These are phyloP conservation scores for Neotoma lepida DNA, from an alignment of 2,113 vertebrate species.

Conservation along the genomic window DNA sequence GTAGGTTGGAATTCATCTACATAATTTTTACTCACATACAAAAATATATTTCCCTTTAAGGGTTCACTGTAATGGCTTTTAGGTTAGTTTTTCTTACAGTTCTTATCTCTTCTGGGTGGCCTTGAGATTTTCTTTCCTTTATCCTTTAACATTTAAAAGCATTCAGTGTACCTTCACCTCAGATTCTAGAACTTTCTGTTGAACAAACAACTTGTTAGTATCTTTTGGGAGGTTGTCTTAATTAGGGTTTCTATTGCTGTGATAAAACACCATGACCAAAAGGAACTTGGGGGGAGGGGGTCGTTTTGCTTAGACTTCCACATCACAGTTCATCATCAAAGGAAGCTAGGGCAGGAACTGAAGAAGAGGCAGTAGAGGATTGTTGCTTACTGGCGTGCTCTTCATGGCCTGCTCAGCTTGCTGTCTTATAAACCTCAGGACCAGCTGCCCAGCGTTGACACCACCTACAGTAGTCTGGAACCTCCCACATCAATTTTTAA, in stretches of 20 bases:
- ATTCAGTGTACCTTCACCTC: not conserved
- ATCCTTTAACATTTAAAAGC: constrained; percentile 48
- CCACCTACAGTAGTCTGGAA: not conserved
- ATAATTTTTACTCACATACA: not conserved
- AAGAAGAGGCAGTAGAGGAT: not conserved
- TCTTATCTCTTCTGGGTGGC: not conserved
- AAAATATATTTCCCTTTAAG: not conserved
- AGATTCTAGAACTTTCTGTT: constrained; percentile 41
- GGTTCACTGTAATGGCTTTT: constrained; percentile 44
- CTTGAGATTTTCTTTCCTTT: constrained; percentile 36
- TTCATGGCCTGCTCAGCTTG: not conserved
- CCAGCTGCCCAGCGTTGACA: not conserved
- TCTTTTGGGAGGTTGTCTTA: not conserved
- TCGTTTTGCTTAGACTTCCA: not conserved
- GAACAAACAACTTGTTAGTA: not conserved
- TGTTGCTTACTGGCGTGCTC: not conserved
- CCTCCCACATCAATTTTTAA: not conserved
- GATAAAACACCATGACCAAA: not conserved
- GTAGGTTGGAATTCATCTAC: not conserved
- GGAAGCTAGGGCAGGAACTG: not conserved
- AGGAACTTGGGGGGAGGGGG: not conserved
- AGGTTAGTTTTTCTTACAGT: not conserved
- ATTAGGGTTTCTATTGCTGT: not conserved
- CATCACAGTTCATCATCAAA: not conserved
- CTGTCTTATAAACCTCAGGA: not conserved